Conservation (phyloP, 2,113 vertebrate species). For the Marmota flaviventris region DNA sequence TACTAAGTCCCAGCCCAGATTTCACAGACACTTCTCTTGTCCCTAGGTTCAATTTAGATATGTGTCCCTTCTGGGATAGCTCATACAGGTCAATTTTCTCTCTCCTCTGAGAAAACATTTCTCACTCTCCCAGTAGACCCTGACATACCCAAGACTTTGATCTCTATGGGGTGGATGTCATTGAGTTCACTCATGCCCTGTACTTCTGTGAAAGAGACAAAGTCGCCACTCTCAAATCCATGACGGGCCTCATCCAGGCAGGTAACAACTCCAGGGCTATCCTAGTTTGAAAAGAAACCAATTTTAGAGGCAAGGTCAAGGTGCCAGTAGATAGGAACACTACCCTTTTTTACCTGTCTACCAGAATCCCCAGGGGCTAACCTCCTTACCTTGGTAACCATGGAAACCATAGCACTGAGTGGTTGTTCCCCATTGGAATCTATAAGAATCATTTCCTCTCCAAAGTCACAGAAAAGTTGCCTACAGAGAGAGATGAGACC, state of each 20-base stretch:
- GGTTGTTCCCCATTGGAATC: constrained; percentile 95
- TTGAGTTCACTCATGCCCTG: constrained; percentile 95
- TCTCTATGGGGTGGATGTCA: constrained; percentile 91
- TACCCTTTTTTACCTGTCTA: background rate
- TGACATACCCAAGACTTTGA: constrained; percentile 91
- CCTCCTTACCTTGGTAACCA: constrained; percentile 93
- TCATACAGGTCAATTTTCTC: background rate
- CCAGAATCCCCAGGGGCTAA: background rate
- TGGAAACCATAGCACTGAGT: constrained; percentile 95
- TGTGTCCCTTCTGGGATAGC: constrained; percentile 58
- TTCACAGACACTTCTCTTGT: too few species aligned
- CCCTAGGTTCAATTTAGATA: too few species aligned
- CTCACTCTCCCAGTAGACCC: too few species aligned
- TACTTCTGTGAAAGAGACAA: constrained; percentile 94
- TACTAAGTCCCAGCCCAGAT: too few species aligned
- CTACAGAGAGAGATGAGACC: constrained; percentile 76
- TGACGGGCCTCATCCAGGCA: constrained; percentile 95
- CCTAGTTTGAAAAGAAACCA: constrained; percentile 84
- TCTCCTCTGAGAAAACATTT: background rate
- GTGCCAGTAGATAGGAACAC: background rate
- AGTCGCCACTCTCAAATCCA: constrained; percentile 94
- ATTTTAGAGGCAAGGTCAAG: constrained; percentile 14
- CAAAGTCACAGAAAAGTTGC: constrained; percentile 96
- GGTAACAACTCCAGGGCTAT: constrained; percentile 93
- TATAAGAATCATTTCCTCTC: constrained; percentile 93